Conservation (phyloP, 1,140 invertebrate genomes). For the Hetaerina americana region DNA sequence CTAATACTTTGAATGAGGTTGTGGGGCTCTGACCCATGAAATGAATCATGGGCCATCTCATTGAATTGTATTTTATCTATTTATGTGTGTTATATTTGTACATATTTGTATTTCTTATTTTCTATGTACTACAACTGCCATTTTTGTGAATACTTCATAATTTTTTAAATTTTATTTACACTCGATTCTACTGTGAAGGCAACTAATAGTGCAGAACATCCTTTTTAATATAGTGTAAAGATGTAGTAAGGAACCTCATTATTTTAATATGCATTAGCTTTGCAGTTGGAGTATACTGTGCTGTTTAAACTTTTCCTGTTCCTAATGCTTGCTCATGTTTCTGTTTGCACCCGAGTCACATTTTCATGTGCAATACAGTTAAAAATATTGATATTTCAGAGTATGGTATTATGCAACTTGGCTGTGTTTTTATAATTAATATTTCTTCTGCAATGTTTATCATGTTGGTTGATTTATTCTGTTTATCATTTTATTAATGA, state of each 20-base stretch:
- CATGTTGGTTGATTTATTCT: not conserved
- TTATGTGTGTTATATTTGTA: not conserved
- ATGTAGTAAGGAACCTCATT: not conserved
- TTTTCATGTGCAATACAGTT: not conserved
- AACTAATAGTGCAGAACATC: not conserved
- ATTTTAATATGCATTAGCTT: not conserved
- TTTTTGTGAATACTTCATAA: not conserved
- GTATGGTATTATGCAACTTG: not conserved
- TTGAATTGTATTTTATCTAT: not conserved
- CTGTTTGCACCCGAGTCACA: not conserved
- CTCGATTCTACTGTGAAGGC: too few species aligned
- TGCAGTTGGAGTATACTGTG: not conserved
- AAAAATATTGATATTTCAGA: not conserved
- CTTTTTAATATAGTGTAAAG: not conserved
- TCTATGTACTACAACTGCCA: not conserved
- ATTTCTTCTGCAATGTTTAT: not conserved
- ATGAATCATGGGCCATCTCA: not conserved
- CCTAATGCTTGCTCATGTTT: not conserved
- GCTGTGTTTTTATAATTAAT: slow-evolving; percentile 1
- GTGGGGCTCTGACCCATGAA: not conserved
- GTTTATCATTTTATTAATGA: not conserved
- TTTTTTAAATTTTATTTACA: not conserved
- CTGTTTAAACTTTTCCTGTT: not conserved
- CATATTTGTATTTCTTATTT: too few species aligned
- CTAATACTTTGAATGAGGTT: not conserved